Conservation (phyloP, 1,140 invertebrate species). For the Trichonephila clavata region DNA sequence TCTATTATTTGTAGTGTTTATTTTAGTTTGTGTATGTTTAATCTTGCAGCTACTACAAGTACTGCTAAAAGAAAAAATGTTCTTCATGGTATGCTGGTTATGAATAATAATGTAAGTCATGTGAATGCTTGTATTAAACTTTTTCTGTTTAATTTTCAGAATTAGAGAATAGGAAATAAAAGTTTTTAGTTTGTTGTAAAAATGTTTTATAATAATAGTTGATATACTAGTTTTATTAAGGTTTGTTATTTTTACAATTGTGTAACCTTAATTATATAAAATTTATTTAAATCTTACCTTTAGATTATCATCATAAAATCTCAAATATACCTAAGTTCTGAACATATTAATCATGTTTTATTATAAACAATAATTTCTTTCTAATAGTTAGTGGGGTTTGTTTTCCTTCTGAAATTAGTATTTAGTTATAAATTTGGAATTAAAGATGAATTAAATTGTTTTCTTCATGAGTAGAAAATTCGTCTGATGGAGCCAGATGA, state of each 20-base stretch:
- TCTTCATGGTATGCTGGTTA: slow-evolving; percentile 94
- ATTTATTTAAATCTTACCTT: too few relatives aligned
- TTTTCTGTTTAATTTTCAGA: neutral
- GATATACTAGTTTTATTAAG: too few relatives aligned
- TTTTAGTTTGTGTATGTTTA: neutral
- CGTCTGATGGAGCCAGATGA: slow-evolving; percentile 94
- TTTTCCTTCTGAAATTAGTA: neutral
- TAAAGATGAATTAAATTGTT: neutral
- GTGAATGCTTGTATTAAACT: neutral
- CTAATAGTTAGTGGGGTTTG: neutral
- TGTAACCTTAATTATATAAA: too few relatives aligned
- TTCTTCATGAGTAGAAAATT: slow-evolving; percentile 83
- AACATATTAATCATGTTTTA: neutral
- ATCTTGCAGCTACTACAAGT: slow-evolving; percentile 1
- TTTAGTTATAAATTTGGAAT: neutral
- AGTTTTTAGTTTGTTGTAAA: too few relatives aligned
- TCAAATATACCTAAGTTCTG: neutral
- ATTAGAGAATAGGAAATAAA: too few relatives aligned
- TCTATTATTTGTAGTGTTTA: too few relatives aligned
- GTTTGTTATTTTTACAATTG: too few relatives aligned
- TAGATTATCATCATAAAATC: too few relatives aligned
- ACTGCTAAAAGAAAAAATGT: slow-evolving; percentile 92
- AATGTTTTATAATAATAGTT: too few relatives aligned
- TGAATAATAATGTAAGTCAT: slow-evolving; percentile 89
- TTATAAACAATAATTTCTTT: neutral